These are phyloP conservation scores for Lampris megalopsis DNA, from an alignment of 2,113 vertebrate species.

Conservation along the genomic window DNA sequence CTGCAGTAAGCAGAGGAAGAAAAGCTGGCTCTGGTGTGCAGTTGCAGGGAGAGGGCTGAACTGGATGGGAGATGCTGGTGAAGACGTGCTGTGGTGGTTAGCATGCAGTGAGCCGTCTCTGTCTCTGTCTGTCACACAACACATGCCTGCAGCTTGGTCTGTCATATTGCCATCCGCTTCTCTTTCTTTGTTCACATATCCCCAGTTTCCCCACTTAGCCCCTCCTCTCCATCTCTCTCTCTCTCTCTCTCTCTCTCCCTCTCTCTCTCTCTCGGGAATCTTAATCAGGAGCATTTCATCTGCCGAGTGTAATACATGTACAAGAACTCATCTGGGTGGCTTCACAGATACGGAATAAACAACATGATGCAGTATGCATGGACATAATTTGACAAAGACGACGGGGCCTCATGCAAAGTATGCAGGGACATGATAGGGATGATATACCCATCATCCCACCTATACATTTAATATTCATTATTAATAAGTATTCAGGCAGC, in stretches of 20 bases:
- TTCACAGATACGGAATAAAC: no score
- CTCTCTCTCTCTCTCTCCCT: not conserved
- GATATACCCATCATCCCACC: no score
- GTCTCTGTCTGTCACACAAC: constrained; percentile 26
- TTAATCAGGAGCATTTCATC: not conserved
- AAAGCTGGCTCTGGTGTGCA: constrained; percentile 14
- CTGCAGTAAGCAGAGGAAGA: constrained; percentile 42
- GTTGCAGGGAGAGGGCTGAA: constrained; percentile 19
- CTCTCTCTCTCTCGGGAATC: not conserved
- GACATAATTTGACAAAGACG: no score
- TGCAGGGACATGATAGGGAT: no score
- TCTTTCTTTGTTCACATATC: not conserved
- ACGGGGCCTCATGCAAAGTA: no score
- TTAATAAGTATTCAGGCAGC: no score
- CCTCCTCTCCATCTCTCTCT: not conserved
- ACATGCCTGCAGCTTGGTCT: constrained; percentile 8
- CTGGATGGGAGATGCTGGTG: constrained; percentile 47
- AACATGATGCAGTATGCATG: no score
- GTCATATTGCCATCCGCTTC: constrained; percentile 39
- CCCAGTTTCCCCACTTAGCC: constrained; percentile 1
- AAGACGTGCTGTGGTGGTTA: constrained; percentile 52
- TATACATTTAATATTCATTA: no score
- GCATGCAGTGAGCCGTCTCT: constrained; percentile 21
- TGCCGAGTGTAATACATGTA: not conserved
- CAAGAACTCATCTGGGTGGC: not conserved